Evolutionary conservation across 30 jellyfish, hydroid and myxozoan species (phyloP).

Genomic region (Cassiopea andromeda): DNA sequence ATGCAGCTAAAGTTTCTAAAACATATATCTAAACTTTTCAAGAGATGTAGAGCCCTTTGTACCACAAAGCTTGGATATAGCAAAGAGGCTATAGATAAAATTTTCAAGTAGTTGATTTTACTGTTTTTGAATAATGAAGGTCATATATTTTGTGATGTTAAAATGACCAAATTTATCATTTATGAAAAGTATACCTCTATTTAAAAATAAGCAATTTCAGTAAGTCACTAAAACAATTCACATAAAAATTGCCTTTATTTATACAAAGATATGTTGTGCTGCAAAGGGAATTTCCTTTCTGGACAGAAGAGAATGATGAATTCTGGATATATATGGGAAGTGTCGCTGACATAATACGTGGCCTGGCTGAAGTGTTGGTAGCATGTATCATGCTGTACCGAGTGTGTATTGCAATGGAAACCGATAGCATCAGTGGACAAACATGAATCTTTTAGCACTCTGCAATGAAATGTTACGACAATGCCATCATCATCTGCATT

Average conservation of each 20-base stretch:
- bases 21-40: no score
- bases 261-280: background rate
- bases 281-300: background rate
- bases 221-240: no score
- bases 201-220: no score
- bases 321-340: slow-evolving; percentile 76
- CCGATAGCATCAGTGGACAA: background rate
- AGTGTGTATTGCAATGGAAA: background rate
- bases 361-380: background rate
- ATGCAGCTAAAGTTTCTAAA: no score
- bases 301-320: slow-evolving; percentile 37
- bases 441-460: slow-evolving; percentile 28
- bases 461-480: slow-evolving; percentile 47
- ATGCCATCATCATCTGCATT: slow-evolving; percentile 19
- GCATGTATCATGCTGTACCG: background rate
- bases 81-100: no score
- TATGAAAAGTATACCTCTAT: no score
- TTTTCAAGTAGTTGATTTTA: no score
- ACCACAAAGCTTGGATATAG: no score
- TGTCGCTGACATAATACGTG: slow-evolving; percentile 8
- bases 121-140: no score
- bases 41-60: no score
- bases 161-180: no score
- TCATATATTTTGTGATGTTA: no score
- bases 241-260: background rate